Conservation (phyloP, 2,888 invertebrate genomes). For the Brachycybe producta region DNA sequence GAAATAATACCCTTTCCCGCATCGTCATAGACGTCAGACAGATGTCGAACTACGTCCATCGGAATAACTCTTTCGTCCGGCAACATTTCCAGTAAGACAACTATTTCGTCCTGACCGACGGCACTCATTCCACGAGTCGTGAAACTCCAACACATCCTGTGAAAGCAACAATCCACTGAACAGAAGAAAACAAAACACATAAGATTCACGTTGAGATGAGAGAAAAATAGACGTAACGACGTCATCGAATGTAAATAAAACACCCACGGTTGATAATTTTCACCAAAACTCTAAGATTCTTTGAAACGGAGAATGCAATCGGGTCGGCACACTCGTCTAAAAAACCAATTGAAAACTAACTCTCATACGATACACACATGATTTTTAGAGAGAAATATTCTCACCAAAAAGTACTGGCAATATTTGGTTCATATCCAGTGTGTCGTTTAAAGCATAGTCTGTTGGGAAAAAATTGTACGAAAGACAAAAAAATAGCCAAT, state of each 20-base stretch:
- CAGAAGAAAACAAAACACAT: constrained; percentile 21
- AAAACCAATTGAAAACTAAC: background rate
- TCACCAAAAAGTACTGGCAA: background rate
- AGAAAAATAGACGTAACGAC: background rate
- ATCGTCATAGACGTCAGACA: constrained; percentile 53
- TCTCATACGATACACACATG: constrained; percentile 3
- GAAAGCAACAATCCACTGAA: constrained; percentile 62
- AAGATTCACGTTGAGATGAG: background rate
- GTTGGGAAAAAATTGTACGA: constrained; percentile 26
- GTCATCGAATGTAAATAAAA: constrained; percentile 4
- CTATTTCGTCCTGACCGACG: constrained; percentile 70
- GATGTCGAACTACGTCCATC: constrained; percentile 58
- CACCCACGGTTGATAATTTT: constrained; percentile 61
- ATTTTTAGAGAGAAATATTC: constrained; percentile 3
- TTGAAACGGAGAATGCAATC: constrained; percentile 57
- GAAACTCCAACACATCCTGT: constrained; percentile 58
- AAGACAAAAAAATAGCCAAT: too few relatives aligned
- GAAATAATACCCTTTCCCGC: constrained; percentile 35
- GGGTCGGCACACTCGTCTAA: constrained; percentile 40
- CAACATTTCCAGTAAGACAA: constrained; percentile 53
- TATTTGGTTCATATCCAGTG: constrained; percentile 40
- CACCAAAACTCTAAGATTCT: constrained; percentile 57
- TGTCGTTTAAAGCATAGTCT: constrained; percentile 44
- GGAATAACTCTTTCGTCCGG: constrained; percentile 48
- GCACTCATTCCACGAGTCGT: constrained; percentile 60